phyloP scores from a whole-genome alignment of 2,113 vertebrate genomes.

The Ellobius talpinus region DNA sequence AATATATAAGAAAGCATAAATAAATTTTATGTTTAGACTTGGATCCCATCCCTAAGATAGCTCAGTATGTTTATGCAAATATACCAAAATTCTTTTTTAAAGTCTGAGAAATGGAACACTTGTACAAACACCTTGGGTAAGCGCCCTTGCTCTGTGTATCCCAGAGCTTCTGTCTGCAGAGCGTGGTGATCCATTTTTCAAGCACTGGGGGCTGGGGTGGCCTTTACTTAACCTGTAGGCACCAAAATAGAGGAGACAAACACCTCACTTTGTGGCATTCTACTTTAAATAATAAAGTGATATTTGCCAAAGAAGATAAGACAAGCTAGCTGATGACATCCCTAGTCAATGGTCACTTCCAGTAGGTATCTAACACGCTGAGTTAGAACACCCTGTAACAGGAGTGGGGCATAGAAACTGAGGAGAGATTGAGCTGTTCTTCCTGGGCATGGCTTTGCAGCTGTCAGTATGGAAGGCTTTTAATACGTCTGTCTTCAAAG shows the following conservation, averaged over 20 bases:
- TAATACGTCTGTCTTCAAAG: constrained; percentile 27
- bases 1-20: not conserved
- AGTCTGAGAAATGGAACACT: not conserved
- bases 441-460: not conserved
- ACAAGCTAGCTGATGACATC: constrained; percentile 24
- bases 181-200: not conserved
- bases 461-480: not conserved
- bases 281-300: constrained; percentile 29
- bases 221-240: constrained; percentile 14
- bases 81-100: not conserved
- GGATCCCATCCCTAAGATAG: not conserved
- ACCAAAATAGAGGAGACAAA: not conserved
- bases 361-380: not conserved
- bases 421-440: not conserved
- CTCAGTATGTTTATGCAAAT: not conserved
- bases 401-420: not conserved
- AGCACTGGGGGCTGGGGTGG: not conserved
- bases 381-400: not conserved
- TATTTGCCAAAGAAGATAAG: not conserved
- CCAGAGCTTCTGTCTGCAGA: not conserved
- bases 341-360: not conserved
- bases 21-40: not conserved
- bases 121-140: not conserved
- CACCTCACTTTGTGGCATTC: not conserved
- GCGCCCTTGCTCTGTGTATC: not conserved